phyloP scores from a whole-genome alignment of 2,797 vertebrate species.

The Trachurus trachurus region DNA sequence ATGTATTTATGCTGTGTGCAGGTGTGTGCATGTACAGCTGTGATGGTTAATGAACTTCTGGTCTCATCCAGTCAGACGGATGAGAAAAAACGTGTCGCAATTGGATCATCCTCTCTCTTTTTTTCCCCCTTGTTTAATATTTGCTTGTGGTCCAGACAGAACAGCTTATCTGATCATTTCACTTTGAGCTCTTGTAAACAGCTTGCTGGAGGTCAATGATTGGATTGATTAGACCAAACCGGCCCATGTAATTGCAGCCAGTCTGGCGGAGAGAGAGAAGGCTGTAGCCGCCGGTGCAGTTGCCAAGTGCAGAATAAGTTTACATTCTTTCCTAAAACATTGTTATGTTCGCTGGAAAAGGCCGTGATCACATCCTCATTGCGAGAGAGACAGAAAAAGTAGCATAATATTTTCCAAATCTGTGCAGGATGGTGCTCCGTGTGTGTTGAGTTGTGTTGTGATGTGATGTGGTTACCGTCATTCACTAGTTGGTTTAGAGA shows the following conservation, averaged over 20 bases:
- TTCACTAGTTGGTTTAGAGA: neutral
- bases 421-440: too few relatives aligned
- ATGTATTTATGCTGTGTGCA: slow-evolving; percentile 20
- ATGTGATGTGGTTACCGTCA: slow-evolving; percentile 7
- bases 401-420: slow-evolving; percentile 2
- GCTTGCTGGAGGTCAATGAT: slow-evolving; percentile 27
- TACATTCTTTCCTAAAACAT: slow-evolving; percentile 33
- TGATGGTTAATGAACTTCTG: neutral
- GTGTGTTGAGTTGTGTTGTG: neutral
- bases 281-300: neutral
- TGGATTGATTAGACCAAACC: slow-evolving; percentile 20
- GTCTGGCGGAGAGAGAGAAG: neutral
- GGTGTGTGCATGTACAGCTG: slow-evolving; percentile 15
- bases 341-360: neutral
- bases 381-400: neutral
- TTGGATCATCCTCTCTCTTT: neutral
- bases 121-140: neutral
- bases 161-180: slow-evolving; percentile 28
- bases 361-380: neutral
- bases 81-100: too few relatives aligned
- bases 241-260: slow-evolving; percentile 15
- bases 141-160: neutral
- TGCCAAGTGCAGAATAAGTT: slow-evolving; percentile 24
- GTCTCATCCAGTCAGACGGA: too few relatives aligned
- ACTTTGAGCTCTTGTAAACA: slow-evolving; percentile 6